A percentile compares a stretch with the other conserved stretches of the same genome.
phyloP scores from a whole-genome alignment of 2,888 invertebrate genomes.

The Crossocerus cetratus region DNA sequence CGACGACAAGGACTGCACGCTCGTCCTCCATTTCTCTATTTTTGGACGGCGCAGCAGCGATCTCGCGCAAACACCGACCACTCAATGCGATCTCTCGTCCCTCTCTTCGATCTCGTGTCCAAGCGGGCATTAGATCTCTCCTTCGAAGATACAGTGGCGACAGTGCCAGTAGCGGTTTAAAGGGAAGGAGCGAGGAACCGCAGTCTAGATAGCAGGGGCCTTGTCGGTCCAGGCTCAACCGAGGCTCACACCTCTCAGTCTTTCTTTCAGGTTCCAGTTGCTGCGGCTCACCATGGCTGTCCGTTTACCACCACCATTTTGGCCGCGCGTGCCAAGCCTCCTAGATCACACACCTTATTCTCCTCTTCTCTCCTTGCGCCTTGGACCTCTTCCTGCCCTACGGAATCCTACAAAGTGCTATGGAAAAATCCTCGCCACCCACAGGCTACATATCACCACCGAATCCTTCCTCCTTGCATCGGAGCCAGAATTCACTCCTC shows the following conservation, averaged over 20 bases:
- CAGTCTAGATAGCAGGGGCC: too few species aligned
- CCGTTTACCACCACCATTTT: constrained; percentile 48
- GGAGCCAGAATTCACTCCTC: neutral
- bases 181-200: too few species aligned
- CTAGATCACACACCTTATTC: constrained; percentile 27
- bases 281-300: too few species aligned
- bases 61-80: constrained; percentile 37
- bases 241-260: constrained; percentile 20
- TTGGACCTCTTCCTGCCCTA: neutral
- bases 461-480: neutral
- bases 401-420: neutral
- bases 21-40: constrained; percentile 66
- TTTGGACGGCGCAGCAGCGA: constrained; percentile 57
- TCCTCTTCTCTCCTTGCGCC: constrained; percentile 24
- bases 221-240: too few species aligned
- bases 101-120: neutral
- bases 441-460: neutral
- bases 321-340: constrained; percentile 53
- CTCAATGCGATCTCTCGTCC: neutral
- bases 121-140: too few species aligned
- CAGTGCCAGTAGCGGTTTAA: neutral
- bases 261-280: constrained; percentile 21
- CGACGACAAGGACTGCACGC: constrained; percentile 50
- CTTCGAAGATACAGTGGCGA: neutral
- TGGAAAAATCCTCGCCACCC: neutral